Percentiles rank a stretch among this genome's conserved stretches.
phyloP scores from a whole-genome alignment of 53 echinoderm and acorn worm genomes.

The Holothuria scabra region DNA sequence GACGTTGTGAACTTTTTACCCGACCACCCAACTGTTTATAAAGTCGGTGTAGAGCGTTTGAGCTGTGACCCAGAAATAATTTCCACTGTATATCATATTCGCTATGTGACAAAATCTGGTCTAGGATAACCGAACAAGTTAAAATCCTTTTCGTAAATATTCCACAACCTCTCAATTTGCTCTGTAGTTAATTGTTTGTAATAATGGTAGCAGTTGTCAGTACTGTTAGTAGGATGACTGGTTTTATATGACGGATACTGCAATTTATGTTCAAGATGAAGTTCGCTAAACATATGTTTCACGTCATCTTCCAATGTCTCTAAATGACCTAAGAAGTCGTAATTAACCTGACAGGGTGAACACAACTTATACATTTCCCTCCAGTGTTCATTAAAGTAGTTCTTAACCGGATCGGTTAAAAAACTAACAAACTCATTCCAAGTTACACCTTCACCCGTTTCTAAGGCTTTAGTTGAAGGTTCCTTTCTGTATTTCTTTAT shows the following conservation, averaged over 20 bases:
- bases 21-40: too few species aligned
- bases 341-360: conserved; percentile 86
- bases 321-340: conserved; percentile 85
- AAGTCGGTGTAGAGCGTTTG: too few species aligned
- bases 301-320: conserved; percentile 82
- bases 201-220: conserved; percentile 56
- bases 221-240: conserved; percentile 95
- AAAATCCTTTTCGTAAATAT: conserved; percentile 79
- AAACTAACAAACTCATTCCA: conserved; percentile 85
- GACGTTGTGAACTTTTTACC: too few species aligned
- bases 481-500: conserved; percentile 76
- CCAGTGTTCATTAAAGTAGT: conserved; percentile 87
- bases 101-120: conserved; percentile 56
- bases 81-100: too few species aligned
- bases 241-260: conserved; percentile 68
- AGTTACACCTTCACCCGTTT: conserved; percentile 83
- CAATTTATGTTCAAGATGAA: conserved; percentile 55
- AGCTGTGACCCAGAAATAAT: too few species aligned
- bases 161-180: conserved; percentile 66
- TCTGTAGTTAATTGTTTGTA: conserved; percentile 60
- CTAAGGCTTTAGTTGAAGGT: conserved; percentile 64
- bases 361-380: conserved; percentile 87
- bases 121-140: conserved; percentile 77
- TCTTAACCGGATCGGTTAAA: conserved; percentile 68
- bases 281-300: conserved; percentile 64